These are phyloP conservation scores for Euthynnus affinis DNA, from an alignment of 2,797 vertebrate species.

Conservation along the genomic window DNA sequence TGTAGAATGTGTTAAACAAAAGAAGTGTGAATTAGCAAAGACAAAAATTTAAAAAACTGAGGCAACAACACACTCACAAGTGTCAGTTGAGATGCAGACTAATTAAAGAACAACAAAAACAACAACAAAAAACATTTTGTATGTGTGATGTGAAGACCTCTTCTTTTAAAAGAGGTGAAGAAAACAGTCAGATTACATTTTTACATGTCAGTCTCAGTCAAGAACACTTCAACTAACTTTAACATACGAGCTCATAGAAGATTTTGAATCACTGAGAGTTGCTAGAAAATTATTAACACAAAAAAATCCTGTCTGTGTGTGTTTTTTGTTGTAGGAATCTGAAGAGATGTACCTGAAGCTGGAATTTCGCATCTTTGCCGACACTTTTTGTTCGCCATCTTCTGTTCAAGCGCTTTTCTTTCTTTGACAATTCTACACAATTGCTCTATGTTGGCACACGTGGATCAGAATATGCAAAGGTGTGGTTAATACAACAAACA, in stretches of 20 bases:
- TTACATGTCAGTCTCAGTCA: neutral
- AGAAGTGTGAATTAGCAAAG: conserved; percentile 26
- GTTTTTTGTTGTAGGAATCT: conserved; percentile 42
- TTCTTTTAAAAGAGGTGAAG: neutral
- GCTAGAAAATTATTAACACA: neutral
- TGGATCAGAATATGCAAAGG: conserved; percentile 85
- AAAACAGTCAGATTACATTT: neutral
- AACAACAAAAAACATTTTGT: conserved; percentile 2
- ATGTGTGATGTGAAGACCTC: neutral
- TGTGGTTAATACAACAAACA: conserved; percentile 81
- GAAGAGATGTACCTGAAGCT: conserved; percentile 94
- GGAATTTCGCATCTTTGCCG: conserved; percentile 99
- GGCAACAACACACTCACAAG: conserved; percentile 6
- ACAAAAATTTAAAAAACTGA: conserved; percentile 22
- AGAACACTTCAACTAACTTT: neutral
- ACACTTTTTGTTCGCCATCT: conserved; percentile 99
- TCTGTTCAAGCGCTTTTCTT: conserved; percentile 99
- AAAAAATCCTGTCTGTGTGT: conserved; percentile 19
- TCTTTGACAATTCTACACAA: conserved; percentile 99
- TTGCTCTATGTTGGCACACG: conserved; percentile 94
- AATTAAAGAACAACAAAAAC: neutral
- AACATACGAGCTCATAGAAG: neutral
- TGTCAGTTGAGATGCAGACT: neutral
- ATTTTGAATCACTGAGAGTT: neutral
- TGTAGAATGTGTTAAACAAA: conserved; percentile 34